These are phyloP conservation scores for Leguminivora glycinivorella DNA, from an alignment of 1,140 invertebrate genomes.

Conservation along the genomic window DNA sequence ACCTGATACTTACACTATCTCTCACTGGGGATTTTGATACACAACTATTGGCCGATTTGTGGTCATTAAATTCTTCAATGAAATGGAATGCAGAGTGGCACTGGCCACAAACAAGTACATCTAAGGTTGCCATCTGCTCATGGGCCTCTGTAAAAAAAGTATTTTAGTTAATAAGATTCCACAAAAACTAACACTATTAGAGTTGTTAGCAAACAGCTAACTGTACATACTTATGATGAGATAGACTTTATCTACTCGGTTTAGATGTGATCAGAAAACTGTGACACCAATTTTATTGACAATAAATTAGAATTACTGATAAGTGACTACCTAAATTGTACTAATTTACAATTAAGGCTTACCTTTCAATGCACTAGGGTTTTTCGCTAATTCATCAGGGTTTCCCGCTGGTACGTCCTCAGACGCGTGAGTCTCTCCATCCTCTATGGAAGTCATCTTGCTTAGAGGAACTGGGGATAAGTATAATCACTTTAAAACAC, in stretches of 20 bases:
- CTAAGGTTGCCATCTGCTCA: constrained; percentile 85
- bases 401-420: constrained; percentile 74
- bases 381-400: constrained; percentile 84
- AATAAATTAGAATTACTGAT: no score
- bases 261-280: no score
- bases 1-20: constrained; percentile 74
- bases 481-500: neutral
- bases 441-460: constrained; percentile 67
- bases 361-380: constrained; percentile 84
- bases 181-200: no score
- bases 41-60: constrained; percentile 81
- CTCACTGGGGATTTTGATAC: constrained; percentile 79
- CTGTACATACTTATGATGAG: no score
- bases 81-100: constrained; percentile 90
- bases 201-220: no score
- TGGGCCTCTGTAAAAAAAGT: constrained; percentile 81
- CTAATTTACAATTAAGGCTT: no score
- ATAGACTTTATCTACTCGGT: no score
- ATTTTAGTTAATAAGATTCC: no score
- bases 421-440: constrained; percentile 55
- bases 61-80: constrained; percentile 87
- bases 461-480: constrained; percentile 27
- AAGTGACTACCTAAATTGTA: no score
- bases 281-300: no score
- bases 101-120: constrained; percentile 89